Evolutionary conservation across 1,140 invertebrate genomes (phyloP).

Genomic region (Drosophila pseudoobscura): DNA sequence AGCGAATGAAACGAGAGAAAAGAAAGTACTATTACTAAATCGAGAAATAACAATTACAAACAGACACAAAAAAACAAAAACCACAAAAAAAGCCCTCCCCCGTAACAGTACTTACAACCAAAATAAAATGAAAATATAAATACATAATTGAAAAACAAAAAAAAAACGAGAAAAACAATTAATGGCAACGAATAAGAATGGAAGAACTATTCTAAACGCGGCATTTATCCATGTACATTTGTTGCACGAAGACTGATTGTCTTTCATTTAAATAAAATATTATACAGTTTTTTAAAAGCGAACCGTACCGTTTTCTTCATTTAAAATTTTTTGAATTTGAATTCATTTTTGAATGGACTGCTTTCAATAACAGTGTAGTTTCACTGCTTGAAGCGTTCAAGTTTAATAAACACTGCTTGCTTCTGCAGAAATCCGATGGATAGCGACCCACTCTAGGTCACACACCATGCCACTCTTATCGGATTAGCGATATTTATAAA

Average conservation of each 20-base stretch:
- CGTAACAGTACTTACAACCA: slow-evolving; percentile 45
- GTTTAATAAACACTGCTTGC: no score
- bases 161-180: slow-evolving; percentile 1
- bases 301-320: slow-evolving; percentile 3
- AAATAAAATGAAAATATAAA: slow-evolving; percentile 37
- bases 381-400: no score
- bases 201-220: slow-evolving; percentile 40
- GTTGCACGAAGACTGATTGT: slow-evolving; percentile 45
- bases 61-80: slow-evolving; percentile 8
- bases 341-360: no score
- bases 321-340: no score
- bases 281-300: slow-evolving; percentile 62
- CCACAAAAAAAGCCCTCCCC: slow-evolving; percentile 9
- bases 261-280: slow-evolving; percentile 51
- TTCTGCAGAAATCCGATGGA: no score
- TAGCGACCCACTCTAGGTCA: no score
- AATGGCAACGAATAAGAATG: not conserved
- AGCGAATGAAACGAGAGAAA: slow-evolving; percentile 21
- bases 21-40: slow-evolving; percentile 42
- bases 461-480: no score
- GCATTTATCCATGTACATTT: slow-evolving; percentile 58
- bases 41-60: slow-evolving; percentile 27
- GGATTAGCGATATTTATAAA: no score
- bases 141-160: slow-evolving; percentile 31
- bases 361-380: no score